These are phyloP conservation scores for Smithornis capensis DNA, from an alignment of 2,113 vertebrate genomes.

Conservation along the genomic window DNA sequence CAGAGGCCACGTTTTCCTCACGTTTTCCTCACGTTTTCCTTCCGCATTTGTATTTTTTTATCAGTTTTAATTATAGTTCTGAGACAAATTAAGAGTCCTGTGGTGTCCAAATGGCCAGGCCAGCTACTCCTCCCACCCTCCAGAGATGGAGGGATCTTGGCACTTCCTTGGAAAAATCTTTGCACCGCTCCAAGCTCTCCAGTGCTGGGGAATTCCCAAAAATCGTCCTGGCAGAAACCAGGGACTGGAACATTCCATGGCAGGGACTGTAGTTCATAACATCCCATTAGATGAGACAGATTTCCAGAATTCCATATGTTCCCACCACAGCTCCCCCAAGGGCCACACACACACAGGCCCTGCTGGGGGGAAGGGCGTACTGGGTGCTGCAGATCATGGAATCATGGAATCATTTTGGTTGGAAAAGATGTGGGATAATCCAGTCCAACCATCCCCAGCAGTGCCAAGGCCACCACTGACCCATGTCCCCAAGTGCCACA, in stretches of 20 bases:
- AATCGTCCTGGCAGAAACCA: background rate
- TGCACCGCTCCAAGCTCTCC: too few relatives aligned
- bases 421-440: background rate
- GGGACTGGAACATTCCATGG: too few relatives aligned
- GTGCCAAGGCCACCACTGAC: background rate
- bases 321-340: background rate
- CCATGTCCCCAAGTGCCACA: background rate
- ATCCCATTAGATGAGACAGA: background rate
- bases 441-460: background rate
- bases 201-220: rapidly evolving
- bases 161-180: background rate
- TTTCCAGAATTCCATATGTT: background rate
- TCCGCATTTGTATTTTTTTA: background rate
- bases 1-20: too few relatives aligned
- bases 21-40: too few relatives aligned
- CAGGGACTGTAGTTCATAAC: background rate
- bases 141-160: background rate
- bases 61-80: background rate
- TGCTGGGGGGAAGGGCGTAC: background rate
- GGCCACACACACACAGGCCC: rapidly evolving
- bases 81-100: background rate
- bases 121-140: too few relatives aligned
- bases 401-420: background rate
- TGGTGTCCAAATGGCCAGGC: too few relatives aligned
- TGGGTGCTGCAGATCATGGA: background rate